Evolutionary conservation across 2,113 vertebrate genomes (phyloP).

Genomic region (Nothocercus julius): DNA sequence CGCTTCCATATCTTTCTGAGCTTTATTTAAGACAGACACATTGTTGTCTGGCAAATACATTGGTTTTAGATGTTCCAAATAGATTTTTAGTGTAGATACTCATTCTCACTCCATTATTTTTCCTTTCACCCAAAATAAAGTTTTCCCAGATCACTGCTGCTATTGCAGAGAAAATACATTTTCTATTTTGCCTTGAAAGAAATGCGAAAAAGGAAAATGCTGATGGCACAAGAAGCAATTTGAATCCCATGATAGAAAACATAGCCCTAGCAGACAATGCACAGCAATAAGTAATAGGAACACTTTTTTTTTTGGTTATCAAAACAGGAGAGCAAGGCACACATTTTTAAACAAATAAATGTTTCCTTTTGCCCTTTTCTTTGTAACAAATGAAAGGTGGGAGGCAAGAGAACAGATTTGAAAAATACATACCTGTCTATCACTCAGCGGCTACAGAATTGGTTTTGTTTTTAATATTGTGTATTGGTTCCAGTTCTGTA

Average conservation of each 20-base stretch:
- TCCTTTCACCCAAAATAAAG: conserved; percentile 75
- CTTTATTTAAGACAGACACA: conserved; percentile 57
- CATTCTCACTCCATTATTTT: conserved; percentile 70
- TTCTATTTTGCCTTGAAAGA: conserved; percentile 73
- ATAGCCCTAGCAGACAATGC: conserved; percentile 44
- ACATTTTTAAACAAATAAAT: conserved; percentile 69
- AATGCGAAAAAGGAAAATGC: conserved; percentile 70
- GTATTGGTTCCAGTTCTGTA: conserved; percentile 22
- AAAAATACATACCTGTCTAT: conserved; percentile 36
- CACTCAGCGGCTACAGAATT: conserved; percentile 35
- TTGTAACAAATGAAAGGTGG: conserved; percentile 30
- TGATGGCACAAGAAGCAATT: conserved; percentile 74
- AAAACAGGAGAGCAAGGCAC: conserved; percentile 56
- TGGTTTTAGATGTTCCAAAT: conserved; percentile 58
- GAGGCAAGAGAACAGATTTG: conserved; percentile 21
- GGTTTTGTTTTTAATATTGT: conserved; percentile 69
- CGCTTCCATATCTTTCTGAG: background rate
- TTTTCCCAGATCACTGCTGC: conserved; percentile 58
- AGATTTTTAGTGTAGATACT: conserved; percentile 68
- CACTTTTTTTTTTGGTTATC: background rate
- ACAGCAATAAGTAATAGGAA: conserved; percentile 66
- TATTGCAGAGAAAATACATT: conserved; percentile 70
- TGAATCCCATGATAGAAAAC: conserved; percentile 76
- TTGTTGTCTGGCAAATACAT: conserved; percentile 11
- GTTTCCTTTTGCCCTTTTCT: conserved; percentile 66